These are phyloP conservation scores for Clarias fuscus DNA, from an alignment of 2,797 vertebrate species.

Conservation along the genomic window DNA sequence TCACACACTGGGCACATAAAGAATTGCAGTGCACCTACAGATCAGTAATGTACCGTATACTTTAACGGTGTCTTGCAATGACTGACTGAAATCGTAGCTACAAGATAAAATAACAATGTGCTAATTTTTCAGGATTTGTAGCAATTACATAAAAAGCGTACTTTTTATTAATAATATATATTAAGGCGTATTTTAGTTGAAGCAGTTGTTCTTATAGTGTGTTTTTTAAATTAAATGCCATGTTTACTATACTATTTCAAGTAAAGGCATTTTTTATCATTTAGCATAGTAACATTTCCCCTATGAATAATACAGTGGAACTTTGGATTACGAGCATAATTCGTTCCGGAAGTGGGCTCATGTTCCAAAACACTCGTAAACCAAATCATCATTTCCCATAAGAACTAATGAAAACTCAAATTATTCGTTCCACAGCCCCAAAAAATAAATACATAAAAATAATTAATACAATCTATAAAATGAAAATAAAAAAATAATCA, in stretches of 20 bases:
- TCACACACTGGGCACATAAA: neutral
- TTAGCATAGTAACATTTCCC: neutral
- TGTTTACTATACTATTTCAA: neutral
- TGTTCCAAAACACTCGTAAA: no score
- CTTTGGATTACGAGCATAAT: no score
- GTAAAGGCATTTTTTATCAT: neutral
- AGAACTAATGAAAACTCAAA: no score
- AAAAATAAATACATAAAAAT: no score
- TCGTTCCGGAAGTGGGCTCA: no score
- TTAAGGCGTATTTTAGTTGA: neutral
- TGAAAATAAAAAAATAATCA: no score
- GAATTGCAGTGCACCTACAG: conserved; percentile 1
- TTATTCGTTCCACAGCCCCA: no score
- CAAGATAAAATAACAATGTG: neutral
- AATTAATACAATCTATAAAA: no score
- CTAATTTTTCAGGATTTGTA: neutral
- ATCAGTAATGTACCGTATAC: neutral
- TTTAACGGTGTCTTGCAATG: neutral
- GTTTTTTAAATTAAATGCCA: neutral
- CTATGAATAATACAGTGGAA: neutral
- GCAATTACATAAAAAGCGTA: neutral
- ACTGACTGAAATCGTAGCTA: neutral
- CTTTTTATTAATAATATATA: neutral
- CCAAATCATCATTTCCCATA: no score
- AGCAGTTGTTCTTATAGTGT: neutral